Conservation (phyloP, 2,113 vertebrate species). For the Carlito syrichta region DNA sequence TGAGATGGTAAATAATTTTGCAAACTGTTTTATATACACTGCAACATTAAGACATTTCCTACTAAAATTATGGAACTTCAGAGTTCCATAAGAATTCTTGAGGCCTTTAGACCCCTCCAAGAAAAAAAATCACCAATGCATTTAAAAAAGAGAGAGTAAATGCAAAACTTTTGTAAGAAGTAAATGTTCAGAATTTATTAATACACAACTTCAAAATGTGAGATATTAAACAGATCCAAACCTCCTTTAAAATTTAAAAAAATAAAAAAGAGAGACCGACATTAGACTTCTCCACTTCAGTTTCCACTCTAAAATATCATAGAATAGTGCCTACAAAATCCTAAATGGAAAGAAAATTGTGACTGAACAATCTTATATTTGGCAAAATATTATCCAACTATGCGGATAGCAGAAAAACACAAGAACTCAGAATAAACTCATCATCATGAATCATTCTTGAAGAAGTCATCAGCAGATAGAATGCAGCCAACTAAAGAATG, state of each 20-base stretch:
- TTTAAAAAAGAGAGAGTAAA: too few species aligned
- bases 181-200: too few species aligned
- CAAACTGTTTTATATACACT: background rate
- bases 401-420: background rate
- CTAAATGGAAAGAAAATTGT: background rate
- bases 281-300: background rate
- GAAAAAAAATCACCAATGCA: too few species aligned
- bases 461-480: background rate
- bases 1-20: background rate
- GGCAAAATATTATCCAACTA: background rate
- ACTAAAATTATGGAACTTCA: background rate
- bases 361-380: background rate
- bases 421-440: background rate
- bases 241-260: background rate
- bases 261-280: background rate
- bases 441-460: background rate
- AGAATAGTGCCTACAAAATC: background rate
- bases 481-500: background rate
- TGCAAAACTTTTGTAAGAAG: too few species aligned
- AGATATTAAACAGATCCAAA: too few species aligned
- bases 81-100: background rate
- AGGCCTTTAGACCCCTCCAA: too few species aligned
- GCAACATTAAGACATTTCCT: background rate
- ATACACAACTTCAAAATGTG: too few species aligned
- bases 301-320: background rate